These are phyloP conservation scores for Fragum fragum DNA, from an alignment of 2,888 invertebrate species.

Conservation along the genomic window DNA sequence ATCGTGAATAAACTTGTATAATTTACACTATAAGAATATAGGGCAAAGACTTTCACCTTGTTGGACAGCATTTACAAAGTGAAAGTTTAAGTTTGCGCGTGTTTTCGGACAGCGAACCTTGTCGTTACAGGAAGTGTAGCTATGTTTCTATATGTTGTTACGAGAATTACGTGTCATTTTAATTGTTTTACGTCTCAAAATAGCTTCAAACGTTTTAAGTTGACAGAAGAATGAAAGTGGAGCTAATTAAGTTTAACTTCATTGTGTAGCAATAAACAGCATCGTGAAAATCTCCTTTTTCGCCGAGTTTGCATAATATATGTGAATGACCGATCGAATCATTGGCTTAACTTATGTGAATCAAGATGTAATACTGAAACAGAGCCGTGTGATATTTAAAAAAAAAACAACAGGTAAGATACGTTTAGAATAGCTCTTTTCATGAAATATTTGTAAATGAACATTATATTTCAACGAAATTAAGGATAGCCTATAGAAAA, in stretches of 20 bases:
- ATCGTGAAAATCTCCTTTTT: not conserved
- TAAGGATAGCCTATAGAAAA: too few relatives aligned
- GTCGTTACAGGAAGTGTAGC: slow-evolving; percentile 21
- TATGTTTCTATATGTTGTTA: not conserved
- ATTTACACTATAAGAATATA: slow-evolving; percentile 19
- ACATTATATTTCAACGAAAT: too few relatives aligned
- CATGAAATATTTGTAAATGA: too few relatives aligned
- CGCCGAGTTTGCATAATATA: slow-evolving; percentile 1
- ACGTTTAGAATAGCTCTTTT: too few relatives aligned
- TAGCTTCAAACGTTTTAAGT: slow-evolving; percentile 1
- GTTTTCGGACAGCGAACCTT: slow-evolving; percentile 8
- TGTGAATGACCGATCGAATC: not conserved
- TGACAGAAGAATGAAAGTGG: not conserved
- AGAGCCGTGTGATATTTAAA: too few relatives aligned
- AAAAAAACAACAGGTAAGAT: too few relatives aligned
- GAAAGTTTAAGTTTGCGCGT: not conserved
- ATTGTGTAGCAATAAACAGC: not conserved
- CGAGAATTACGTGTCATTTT: slow-evolving; percentile 7
- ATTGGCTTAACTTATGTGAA: not conserved
- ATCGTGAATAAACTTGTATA: slow-evolving; percentile 28
- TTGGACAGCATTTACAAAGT: slow-evolving; percentile 27
- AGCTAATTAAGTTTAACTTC: not conserved
- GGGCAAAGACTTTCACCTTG: slow-evolving; percentile 35
- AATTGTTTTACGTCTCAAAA: slow-evolving; percentile 10
- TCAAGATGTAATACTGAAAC: too few relatives aligned